Evolutionary conservation across 2,113 vertebrate species (phyloP).

Genomic region (Thalassarche chlororhynchos): DNA sequence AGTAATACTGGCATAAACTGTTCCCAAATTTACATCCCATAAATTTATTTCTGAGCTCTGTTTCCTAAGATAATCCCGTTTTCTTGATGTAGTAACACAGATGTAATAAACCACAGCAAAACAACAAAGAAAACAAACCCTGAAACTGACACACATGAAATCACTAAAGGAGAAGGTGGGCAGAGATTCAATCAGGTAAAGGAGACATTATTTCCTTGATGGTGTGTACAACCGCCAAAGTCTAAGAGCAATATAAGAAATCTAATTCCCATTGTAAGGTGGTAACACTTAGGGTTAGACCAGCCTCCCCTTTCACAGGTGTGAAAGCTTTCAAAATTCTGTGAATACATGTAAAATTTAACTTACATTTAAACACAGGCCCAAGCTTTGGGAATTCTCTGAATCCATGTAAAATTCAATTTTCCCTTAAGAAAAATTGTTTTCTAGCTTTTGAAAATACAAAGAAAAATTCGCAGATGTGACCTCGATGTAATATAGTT

Average conservation of each 20-base stretch:
- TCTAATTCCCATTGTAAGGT: neutral
- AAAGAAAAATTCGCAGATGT: neutral
- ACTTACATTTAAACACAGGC: neutral
- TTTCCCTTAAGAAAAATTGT: neutral
- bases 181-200: neutral
- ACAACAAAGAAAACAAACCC: neutral
- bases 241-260: neutral
- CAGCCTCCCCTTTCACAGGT: rapidly evolving
- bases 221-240: neutral
- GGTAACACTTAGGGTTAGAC: neutral
- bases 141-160: neutral
- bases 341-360: neutral
- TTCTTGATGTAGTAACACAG: neutral
- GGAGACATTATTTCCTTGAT: neutral
- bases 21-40: neutral
- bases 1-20: neutral
- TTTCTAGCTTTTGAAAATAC: neutral
- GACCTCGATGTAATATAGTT: neutral
- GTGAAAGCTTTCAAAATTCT: neutral
- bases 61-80: neutral
- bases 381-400: neutral
- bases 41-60: neutral
- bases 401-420: neutral
- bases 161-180: neutral
- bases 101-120: neutral